Conservation (phyloP, 2,888 invertebrate genomes). For the Alentia gelatinosa region DNA sequence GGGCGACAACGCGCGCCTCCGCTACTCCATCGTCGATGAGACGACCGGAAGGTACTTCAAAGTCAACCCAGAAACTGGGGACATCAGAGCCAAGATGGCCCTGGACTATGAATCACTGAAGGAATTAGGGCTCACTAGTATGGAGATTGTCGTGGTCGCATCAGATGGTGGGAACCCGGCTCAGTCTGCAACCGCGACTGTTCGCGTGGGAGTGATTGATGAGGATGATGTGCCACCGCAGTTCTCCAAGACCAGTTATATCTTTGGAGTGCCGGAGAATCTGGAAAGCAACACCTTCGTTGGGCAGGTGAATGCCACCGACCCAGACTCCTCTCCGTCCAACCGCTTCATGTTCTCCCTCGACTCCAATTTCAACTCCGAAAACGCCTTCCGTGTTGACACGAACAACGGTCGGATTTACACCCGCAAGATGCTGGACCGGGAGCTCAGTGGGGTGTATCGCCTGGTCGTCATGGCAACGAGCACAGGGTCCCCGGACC, state of each 20-base stretch:
- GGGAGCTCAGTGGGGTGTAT: slow-evolving; percentile 39
- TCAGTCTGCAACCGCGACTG: slow-evolving; percentile 53
- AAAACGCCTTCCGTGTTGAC: slow-evolving; percentile 46
- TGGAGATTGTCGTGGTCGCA: slow-evolving; percentile 60
- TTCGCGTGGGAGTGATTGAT: slow-evolving; percentile 60
- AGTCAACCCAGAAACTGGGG: slow-evolving; percentile 53
- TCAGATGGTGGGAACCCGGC: slow-evolving; percentile 59
- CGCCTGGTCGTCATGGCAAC: slow-evolving; percentile 50
- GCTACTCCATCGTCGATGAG: slow-evolving; percentile 81
- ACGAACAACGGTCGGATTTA: slow-evolving; percentile 39
- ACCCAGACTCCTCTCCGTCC: slow-evolving; percentile 42
- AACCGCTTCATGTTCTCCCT: slow-evolving; percentile 45
- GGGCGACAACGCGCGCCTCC: slow-evolving; percentile 69
- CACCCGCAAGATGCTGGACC: slow-evolving; percentile 46
- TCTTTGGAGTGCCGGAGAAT: slow-evolving; percentile 41
- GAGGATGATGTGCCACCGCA: slow-evolving; percentile 64
- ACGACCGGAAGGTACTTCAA: slow-evolving; percentile 84
- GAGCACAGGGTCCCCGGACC: slow-evolving; percentile 7
- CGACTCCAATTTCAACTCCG: background rate
- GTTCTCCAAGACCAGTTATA: slow-evolving; percentile 55
- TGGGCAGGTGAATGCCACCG: slow-evolving; percentile 49
- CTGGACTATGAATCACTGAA: slow-evolving; percentile 59
- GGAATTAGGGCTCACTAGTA: slow-evolving; percentile 4
- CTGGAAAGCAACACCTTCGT: background rate
- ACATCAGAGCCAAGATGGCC: slow-evolving; percentile 51